These are phyloP conservation scores for Neomicropteryx cornuta DNA, from an alignment of 1,140 invertebrate genomes.

Conservation along the genomic window DNA sequence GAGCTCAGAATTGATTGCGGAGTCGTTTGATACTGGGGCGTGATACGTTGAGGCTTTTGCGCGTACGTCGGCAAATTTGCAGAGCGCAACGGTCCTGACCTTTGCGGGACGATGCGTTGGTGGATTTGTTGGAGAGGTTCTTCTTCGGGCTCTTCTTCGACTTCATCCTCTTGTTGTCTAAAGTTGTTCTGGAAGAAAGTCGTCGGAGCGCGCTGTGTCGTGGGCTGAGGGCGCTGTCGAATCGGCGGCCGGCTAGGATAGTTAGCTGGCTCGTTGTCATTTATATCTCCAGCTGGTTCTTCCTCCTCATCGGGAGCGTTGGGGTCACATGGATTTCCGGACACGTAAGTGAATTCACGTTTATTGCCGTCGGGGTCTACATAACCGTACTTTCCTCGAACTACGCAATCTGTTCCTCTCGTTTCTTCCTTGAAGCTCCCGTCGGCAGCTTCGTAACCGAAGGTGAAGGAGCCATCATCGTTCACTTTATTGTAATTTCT, in stretches of 20 bases:
- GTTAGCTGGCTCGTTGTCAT: slow-evolving; percentile 49
- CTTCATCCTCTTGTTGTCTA: slow-evolving; percentile 47
- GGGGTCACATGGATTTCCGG: slow-evolving; percentile 82
- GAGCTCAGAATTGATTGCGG: slow-evolving; percentile 9
- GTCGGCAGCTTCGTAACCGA: slow-evolving; percentile 74
- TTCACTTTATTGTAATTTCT: slow-evolving; percentile 74
- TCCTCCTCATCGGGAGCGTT: slow-evolving; percentile 61
- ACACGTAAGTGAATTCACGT: slow-evolving; percentile 78
- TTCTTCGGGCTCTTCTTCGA: slow-evolving; percentile 41
- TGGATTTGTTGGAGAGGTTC: slow-evolving; percentile 40
- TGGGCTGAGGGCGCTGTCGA: slow-evolving; percentile 28
- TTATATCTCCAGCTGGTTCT: slow-evolving; percentile 38
- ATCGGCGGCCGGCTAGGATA: slow-evolving; percentile 45
- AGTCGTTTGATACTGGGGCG: slow-evolving; percentile 24
- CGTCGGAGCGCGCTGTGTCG: slow-evolving; percentile 45
- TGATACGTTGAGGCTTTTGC: slow-evolving; percentile 35
- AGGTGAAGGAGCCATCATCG: slow-evolving; percentile 77
- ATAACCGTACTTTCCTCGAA: slow-evolving; percentile 81
- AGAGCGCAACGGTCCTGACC: slow-evolving; percentile 25
- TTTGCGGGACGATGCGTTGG: slow-evolving; percentile 29
- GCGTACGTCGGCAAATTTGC: slow-evolving; percentile 24
- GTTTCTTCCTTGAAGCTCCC: slow-evolving; percentile 87
- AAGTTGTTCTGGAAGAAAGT: slow-evolving; percentile 56
- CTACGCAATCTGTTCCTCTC: slow-evolving; percentile 73
- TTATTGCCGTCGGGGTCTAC: slow-evolving; percentile 81